These are phyloP conservation scores for Venustaconcha ellipsiformis DNA, from an alignment of 1,140 invertebrate species.

Conservation along the genomic window DNA sequence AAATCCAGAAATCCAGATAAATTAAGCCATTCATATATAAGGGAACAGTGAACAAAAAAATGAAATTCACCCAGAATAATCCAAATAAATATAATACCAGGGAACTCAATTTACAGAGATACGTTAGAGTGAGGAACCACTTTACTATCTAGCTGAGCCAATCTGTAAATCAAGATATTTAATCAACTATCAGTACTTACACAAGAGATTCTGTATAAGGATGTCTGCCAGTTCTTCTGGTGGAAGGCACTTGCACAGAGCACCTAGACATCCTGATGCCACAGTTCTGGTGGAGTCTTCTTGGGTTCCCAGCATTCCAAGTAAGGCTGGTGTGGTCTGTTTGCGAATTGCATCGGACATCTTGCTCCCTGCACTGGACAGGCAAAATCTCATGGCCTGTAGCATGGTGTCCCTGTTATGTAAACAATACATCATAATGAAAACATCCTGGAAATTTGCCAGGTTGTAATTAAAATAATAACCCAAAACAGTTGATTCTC, in stretches of 20 bases:
- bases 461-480: too few species aligned
- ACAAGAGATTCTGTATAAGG: conserved; percentile 82
- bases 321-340: conserved; percentile 80
- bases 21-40: too few species aligned
- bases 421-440: not conserved
- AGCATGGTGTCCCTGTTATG: conserved; percentile 86
- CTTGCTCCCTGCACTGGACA: conserved; percentile 87
- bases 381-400: conserved; percentile 87
- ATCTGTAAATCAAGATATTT: too few species aligned
- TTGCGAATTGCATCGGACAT: conserved; percentile 86
- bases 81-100: too few species aligned
- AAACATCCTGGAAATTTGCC: too few species aligned
- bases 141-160: too few species aligned
- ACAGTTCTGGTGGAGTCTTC: conserved; percentile 86
- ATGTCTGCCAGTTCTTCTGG: conserved; percentile 81
- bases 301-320: conserved; percentile 76
- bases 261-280: conserved; percentile 89
- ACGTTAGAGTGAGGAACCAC: too few species aligned
- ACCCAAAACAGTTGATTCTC: too few species aligned
- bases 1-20: too few species aligned
- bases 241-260: conserved; percentile 82
- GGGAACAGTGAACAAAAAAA: too few species aligned
- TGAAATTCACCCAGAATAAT: too few species aligned
- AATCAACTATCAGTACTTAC: conserved; percentile 61
- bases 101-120: too few species aligned